These are phyloP conservation scores for Ennomos quercinarius DNA, from an alignment of 2,888 invertebrate species.

Conservation along the genomic window DNA sequence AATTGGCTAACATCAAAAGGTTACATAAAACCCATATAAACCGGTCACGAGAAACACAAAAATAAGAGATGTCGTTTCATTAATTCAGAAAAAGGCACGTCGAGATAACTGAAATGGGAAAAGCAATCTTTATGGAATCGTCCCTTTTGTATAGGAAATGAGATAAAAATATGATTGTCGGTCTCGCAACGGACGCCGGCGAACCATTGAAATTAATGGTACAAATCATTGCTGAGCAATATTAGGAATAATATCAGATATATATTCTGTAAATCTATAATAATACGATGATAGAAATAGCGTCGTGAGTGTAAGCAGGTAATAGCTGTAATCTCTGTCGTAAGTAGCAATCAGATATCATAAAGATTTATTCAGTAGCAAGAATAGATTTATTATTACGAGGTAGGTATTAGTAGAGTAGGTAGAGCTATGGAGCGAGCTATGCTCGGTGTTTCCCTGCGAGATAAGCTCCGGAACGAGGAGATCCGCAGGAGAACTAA, in stretches of 20 bases:
- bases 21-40: background rate
- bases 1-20: too few species aligned
- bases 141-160: constrained; percentile 30
- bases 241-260: constrained; percentile 8
- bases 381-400: too few species aligned
- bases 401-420: too few species aligned
- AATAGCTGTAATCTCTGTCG: too few species aligned
- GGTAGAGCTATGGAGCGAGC: too few species aligned
- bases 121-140: constrained; percentile 23
- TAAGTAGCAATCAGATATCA: too few species aligned
- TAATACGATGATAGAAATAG: too few species aligned
- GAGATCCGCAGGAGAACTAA: too few species aligned
- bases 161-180: constrained; percentile 32
- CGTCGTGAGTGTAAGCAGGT: too few species aligned
- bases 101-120: constrained; percentile 18
- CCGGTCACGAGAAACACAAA: constrained; percentile 17
- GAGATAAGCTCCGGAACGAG: too few species aligned
- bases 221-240: constrained; percentile 20
- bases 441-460: too few species aligned
- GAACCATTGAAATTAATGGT: constrained; percentile 15
- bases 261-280: constrained; percentile 2
- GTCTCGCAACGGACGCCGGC: constrained; percentile 11
- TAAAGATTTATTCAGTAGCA: too few species aligned
- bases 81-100: constrained; percentile 21
- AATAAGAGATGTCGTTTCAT: constrained; percentile 19